Base-by-base conservation (phyloP, 2,113 vertebrate genomes). In the Rhizomys pruinosus region DNA sequence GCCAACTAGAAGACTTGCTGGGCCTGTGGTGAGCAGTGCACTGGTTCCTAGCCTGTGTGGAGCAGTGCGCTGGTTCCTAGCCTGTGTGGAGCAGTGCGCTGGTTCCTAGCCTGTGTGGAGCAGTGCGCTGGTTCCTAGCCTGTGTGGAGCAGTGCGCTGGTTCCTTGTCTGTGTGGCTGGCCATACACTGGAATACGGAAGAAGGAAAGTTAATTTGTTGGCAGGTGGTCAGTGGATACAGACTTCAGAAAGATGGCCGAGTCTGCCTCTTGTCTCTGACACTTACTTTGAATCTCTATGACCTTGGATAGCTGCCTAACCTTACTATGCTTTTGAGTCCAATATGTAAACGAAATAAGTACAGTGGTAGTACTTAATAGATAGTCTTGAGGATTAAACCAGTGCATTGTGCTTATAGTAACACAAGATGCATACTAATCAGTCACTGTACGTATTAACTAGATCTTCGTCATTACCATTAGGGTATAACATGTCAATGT, bases 131-230 rank as follows among this genome's bases (percentile, higher is more conserved):
- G n/a, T n/a, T n/a, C n/a, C n/a, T 11, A 52, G 47, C 47, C 47
- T 52, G 11, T 52, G 11, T 52, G 47, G 11, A 52, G 47, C 47
- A 52, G 11, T 52, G 47, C 86, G 79, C 37, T 73, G 42, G 42
- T 88, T 72, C 84, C 27, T 92, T 4, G 12, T 25, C 57, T n/a
- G 73, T 63, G 10, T 63, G 39, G 72, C 44, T 78, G 85, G 23
- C 78, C 42, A 80, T 74, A 63, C 19, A 72, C 57, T 80, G 80
- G 92, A 97, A 66, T 47, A 89, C 69, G 59, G 74, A 86, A 71
- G 78, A 90, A 79, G 63, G 93, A 34, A 82, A 86, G 42, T 61
- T 84, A 42, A 22, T 76, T 90, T 90, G 34, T 77, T 88, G 44
- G 64, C 85, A n/a, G 66, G 37, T 22, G 59, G 29, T 77, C 39